Evolutionary conservation across 2,113 vertebrate species (phyloP), one percentile per base, ranked within the genome.

Genomic region (Etheostoma spectabile): DNA sequence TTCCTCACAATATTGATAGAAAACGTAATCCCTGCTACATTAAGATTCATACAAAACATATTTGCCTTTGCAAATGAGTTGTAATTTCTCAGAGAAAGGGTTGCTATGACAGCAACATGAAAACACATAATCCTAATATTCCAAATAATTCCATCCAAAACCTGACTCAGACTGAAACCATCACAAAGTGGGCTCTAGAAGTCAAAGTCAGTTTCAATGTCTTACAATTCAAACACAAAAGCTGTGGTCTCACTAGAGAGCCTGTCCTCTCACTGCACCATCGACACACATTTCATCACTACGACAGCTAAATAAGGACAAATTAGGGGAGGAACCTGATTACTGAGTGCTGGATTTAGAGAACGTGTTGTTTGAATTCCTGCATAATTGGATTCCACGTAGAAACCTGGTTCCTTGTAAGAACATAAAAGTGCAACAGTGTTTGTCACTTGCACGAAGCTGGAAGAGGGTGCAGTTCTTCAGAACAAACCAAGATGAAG

Each of bases 381-480:
- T 24, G 12, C 57, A 38, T 16, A 18, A 4, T 8, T 14, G 6
- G 3, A 76, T 45, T 61, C 33, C n/a, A 65, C 3, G 16, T 24
- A 64, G 38, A 42, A 33, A 75, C 35, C n/a, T 2, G 4, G 24
- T 21, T 48, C 5, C 21, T 22, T 61, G 24, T 14, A 7, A 10
- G 46, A 52, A 13, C 24, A 3, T 13, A 16, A 42, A 42, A 11
- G 38, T 11, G 8, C 19, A 0, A 5, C 22, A 14, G 56, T 53
- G 35, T 64, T 38, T 67, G 24, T 70, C 46, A n/a, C 45, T 2
- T n/a, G 64, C 49, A 53, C 1, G 4, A 66, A 77, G 13, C 52
- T 77, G 59, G 57, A 75, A 27, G 30, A 72, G 22, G 51, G 62
- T 7, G 35, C 57, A 72, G 68, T 67, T 67, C 76, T 60, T 77